Evolutionary conservation across 2,797 vertebrate genomes (phyloP).

Genomic region (Cuculus canorus): DNA sequence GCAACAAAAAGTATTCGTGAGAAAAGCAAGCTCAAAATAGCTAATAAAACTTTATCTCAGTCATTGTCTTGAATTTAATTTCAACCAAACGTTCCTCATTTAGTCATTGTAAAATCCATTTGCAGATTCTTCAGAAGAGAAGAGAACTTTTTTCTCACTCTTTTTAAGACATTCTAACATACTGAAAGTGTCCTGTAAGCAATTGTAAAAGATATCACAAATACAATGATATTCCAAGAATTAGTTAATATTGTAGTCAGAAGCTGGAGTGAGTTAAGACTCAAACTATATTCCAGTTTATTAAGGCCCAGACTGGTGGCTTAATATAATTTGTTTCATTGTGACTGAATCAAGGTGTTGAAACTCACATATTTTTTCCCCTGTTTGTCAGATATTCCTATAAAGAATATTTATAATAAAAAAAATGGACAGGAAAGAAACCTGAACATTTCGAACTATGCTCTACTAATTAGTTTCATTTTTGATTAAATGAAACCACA

Average conservation of each 20-base stretch:
- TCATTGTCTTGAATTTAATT: background rate
- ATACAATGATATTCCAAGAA: background rate
- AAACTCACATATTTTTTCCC: background rate
- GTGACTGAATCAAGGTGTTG: background rate
- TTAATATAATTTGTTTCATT: conserved; percentile 3
- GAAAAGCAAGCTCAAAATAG: background rate
- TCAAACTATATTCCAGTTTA: background rate
- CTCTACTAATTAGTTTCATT: background rate
- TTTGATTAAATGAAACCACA: background rate
- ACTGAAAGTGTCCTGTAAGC: background rate
- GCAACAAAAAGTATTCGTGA: background rate
- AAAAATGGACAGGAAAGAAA: background rate
- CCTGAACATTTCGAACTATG: background rate
- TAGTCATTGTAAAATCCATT: background rate
- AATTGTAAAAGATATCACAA: background rate
- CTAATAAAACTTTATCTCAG: background rate
- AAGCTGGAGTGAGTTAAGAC: background rate
- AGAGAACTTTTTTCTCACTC: background rate
- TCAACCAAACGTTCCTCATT: background rate
- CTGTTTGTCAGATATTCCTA: background rate
- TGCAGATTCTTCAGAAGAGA: background rate
- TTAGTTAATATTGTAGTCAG: background rate
- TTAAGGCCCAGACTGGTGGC: background rate
- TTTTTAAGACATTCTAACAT: background rate
- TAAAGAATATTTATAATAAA: background rate